Conservation (phyloP, 2,888 invertebrate genomes). For the Calephelis perditalis region DNA sequence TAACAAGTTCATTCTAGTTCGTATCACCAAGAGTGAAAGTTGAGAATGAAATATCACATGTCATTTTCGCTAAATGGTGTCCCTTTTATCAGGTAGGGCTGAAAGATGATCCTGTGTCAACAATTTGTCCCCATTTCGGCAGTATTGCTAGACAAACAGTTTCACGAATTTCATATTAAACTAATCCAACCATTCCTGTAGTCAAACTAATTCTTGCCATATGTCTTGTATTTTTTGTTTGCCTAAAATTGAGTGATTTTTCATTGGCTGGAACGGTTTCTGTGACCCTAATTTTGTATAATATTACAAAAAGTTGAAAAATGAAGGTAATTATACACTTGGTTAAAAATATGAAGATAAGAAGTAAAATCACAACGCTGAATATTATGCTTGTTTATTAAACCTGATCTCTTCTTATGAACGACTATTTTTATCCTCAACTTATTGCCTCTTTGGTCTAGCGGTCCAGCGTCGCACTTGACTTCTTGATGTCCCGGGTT, state of each 20-base stretch:
- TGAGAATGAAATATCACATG: conserved; percentile 30
- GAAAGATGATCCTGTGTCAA: conserved; percentile 73
- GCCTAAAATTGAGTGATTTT: conserved; percentile 66
- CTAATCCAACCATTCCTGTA: conserved; percentile 68
- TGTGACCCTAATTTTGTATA: background rate
- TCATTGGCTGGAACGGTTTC: conserved; percentile 57
- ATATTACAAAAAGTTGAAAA: background rate
- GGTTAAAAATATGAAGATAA: no score
- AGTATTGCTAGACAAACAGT: conserved; percentile 67
- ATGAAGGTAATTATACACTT: background rate
- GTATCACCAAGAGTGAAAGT: conserved; percentile 32
- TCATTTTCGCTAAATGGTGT: conserved; percentile 7
- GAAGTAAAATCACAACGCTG: no score
- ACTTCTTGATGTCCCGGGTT: no score
- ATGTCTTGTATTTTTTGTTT: conserved; percentile 64
- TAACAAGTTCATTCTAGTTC: conserved; percentile 25
- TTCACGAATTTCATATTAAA: conserved; percentile 69
- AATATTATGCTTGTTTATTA: no score
- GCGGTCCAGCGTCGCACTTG: no score
- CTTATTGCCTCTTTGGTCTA: no score
- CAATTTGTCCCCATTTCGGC: conserved; percentile 71
- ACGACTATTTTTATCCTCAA: no score
- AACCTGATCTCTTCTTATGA: no score
- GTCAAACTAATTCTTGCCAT: conserved; percentile 61
- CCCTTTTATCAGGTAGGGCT: conserved; percentile 48